phyloP scores from a whole-genome alignment of 1,140 invertebrate genomes.

The Drosophila littoralis region DNA sequence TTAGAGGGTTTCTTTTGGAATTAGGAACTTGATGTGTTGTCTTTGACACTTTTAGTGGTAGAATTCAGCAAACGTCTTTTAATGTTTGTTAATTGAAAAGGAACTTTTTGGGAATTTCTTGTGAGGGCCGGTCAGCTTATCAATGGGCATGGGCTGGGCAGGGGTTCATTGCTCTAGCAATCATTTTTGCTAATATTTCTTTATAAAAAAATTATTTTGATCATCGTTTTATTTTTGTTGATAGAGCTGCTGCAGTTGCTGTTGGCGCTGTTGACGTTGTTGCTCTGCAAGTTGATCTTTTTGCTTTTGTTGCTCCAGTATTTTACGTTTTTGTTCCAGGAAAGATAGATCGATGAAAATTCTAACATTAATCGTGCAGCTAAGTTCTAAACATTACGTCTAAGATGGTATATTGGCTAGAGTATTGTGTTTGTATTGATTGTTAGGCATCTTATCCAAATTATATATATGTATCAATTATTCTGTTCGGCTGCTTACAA shows the following conservation, averaged over 20 bases:
- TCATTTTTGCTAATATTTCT: conserved; percentile 53
- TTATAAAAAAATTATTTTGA: conserved; percentile 41
- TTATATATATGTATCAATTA: conserved; percentile 6
- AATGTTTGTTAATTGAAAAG: conserved; percentile 35
- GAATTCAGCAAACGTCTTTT: conserved; percentile 67
- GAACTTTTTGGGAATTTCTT: conserved; percentile 43
- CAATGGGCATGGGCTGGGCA: conserved; percentile 7
- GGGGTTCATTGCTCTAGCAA: conserved; percentile 44
- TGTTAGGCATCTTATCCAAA: conserved; percentile 40
- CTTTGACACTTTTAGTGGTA: conserved; percentile 50
- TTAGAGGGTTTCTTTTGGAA: conserved; percentile 21
- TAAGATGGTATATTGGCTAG: conserved; percentile 53
- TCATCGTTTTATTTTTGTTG: conserved; percentile 70
- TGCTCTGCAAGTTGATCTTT: conserved; percentile 83
- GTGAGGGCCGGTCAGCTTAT: conserved; percentile 19
- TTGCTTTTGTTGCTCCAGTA: conserved; percentile 86
- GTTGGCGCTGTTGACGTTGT: conserved; percentile 77
- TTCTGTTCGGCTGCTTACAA: conserved; percentile 18
- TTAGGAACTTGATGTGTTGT: conserved; percentile 66
- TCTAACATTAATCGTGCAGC: conserved; percentile 86
- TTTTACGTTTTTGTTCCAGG: conserved; percentile 91
- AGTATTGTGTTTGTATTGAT: conserved; percentile 41
- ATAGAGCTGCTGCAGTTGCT: conserved; percentile 78
- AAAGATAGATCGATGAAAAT: conserved; percentile 91
- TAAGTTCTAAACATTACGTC: conserved; percentile 70